Evolutionary conservation across 1,140 invertebrate genomes (phyloP).

Genomic region (Whitmania pigra): DNA sequence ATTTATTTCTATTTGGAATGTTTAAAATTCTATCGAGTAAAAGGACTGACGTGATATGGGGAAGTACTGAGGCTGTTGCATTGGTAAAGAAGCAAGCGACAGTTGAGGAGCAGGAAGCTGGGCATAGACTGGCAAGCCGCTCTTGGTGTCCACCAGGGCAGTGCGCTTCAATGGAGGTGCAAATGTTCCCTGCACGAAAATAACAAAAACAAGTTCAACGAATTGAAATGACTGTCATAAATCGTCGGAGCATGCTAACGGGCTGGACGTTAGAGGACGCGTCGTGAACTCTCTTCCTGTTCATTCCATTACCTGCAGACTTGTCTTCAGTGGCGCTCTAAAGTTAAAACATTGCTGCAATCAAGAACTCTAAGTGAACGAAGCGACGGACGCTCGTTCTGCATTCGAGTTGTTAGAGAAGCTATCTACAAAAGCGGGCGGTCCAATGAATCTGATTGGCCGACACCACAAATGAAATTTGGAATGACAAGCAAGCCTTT

Average conservation of each 20-base stretch:
- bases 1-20: background rate
- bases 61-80: slow-evolving; percentile 14
- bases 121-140: slow-evolving; percentile 15
- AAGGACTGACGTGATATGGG: slow-evolving; percentile 9
- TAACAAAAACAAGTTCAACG: background rate
- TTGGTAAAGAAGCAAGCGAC: background rate
- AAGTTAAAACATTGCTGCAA: background rate
- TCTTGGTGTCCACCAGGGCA: slow-evolving; percentile 12
- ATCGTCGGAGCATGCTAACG: background rate
- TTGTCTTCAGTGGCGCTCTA: background rate
- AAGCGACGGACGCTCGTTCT: no score
- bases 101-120: slow-evolving; percentile 1
- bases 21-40: background rate
- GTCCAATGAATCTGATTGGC: no score
- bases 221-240: background rate
- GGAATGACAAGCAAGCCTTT: no score
- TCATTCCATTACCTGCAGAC: background rate
- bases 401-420: no score
- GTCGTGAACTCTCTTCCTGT: slow-evolving; percentile 9
- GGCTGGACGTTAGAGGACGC: background rate
- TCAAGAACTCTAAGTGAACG: no score
- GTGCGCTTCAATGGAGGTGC: slow-evolving; percentile 7
- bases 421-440: no score
- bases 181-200: background rate
- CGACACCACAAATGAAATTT: no score